phyloP scores from a whole-genome alignment of 2,888 invertebrate genomes.

The Cephalotes varians region DNA sequence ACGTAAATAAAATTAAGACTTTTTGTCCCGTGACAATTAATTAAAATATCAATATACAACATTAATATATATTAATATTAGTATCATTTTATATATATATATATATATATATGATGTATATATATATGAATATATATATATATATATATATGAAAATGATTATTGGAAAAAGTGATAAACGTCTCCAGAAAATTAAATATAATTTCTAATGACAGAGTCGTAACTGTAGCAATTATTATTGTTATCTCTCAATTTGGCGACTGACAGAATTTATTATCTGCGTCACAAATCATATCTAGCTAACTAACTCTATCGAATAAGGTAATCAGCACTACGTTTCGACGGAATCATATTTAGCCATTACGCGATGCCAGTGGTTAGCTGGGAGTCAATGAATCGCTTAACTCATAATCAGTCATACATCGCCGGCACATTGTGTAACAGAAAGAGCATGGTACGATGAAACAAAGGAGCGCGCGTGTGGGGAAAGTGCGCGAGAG shows the following conservation, averaged over 20 bases:
- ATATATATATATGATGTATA: no score
- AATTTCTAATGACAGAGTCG: not conserved
- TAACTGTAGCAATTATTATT: not conserved
- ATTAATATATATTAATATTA: no score
- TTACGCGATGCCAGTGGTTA: conserved; percentile 42
- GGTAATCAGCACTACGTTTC: conserved; percentile 4
- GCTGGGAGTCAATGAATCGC: conserved; percentile 53
- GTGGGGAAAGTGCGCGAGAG: not conserved
- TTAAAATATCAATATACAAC: no score
- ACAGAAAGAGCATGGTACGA: conserved; percentile 1
- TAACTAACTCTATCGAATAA: not conserved
- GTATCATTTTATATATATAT: no score
- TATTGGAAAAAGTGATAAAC: not conserved
- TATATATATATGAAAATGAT: not conserved
- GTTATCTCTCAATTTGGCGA: not conserved
- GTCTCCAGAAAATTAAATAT: not conserved
- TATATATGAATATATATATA: no score
- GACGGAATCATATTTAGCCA: conserved; percentile 52
- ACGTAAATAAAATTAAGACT: not conserved
- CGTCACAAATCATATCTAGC: not conserved
- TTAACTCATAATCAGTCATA: conserved; percentile 45
- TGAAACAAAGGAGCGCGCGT: not conserved
- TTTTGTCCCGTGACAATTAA: not conserved
- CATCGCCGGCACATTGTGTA: conserved; percentile 9
- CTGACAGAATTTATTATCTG: not conserved